Evolutionary conservation across 92 coral and sea anemone genomes (phyloP).

Genomic region (Parazoanthus swiftii): DNA sequence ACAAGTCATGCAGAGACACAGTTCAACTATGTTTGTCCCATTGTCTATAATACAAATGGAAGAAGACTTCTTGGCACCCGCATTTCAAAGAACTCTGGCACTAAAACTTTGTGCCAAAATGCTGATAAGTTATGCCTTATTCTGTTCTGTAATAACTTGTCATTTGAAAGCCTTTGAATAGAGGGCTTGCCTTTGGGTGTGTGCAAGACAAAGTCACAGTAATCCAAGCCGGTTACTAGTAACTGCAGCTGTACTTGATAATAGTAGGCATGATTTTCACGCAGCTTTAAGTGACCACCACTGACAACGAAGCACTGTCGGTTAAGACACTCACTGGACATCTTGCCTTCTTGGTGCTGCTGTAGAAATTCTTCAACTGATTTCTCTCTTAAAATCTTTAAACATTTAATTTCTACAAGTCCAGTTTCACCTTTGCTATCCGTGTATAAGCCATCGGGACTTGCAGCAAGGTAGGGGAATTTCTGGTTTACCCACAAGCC

Average conservation of each 20-base stretch:
- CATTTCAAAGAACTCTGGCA: conserved; percentile 55
- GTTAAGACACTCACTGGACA: conserved; percentile 39
- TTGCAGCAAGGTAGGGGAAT: conserved; percentile 46
- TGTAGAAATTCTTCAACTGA: conserved; percentile 45
- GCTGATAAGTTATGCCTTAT: conserved; percentile 43
- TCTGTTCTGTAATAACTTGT: conserved; percentile 37
- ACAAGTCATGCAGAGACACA: no score
- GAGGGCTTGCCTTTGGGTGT: conserved; percentile 47
- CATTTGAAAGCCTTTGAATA: conserved; percentile 50
- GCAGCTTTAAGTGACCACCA: conserved; percentile 24
- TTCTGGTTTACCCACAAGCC: conserved; percentile 45
- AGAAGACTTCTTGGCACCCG: conserved; percentile 53
- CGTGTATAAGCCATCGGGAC: conserved; percentile 18
- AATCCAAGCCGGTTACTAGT: conserved; percentile 50
- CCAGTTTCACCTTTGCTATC: conserved; percentile 16
- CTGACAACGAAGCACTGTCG: conserved; percentile 42
- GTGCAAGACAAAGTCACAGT: conserved; percentile 59
- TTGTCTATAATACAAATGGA: conserved; percentile 40
- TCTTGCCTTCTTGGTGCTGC: conserved; percentile 30
- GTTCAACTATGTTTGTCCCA: no score
- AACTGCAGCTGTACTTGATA: conserved; percentile 50
- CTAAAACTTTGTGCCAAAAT: conserved; percentile 55
- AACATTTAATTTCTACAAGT: conserved; percentile 47
- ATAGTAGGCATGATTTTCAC: conserved; percentile 47
- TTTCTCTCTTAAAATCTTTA: conserved; percentile 42